phyloP scores from a whole-genome alignment of 2,888 invertebrate genomes.

The Cinara cedri region DNA sequence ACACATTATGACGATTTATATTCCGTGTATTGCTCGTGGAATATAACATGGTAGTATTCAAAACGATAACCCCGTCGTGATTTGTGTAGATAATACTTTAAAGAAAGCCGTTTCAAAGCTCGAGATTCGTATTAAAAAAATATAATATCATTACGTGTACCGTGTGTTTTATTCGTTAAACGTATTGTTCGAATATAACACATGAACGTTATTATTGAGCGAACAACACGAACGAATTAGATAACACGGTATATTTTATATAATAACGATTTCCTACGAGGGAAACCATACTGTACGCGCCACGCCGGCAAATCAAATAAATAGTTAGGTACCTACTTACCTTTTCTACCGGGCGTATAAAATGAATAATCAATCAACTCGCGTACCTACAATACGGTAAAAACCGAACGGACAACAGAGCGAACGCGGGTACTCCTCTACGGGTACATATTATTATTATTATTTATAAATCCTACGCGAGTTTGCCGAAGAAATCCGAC shows the following conservation, averaged over 20 bases:
- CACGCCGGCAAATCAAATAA: conserved; percentile 1
- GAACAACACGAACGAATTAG: conserved; percentile 3
- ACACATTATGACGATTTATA: no score
- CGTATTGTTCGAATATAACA: conserved; percentile 22
- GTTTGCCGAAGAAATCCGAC: no score
- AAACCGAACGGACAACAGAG: conserved; percentile 27
- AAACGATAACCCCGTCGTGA: no score
- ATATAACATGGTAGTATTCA: no score
- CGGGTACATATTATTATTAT: neutral
- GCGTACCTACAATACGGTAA: neutral
- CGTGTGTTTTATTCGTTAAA: conserved; percentile 12
- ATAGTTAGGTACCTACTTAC: no score
- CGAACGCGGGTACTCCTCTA: no score
- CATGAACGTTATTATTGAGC: neutral
- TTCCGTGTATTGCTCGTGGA: no score
- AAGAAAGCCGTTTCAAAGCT: no score
- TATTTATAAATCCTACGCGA: conserved; percentile 7
- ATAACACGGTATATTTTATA: conserved; percentile 5
- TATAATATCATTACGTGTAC: no score
- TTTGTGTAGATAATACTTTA: no score
- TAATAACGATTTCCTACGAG: conserved; percentile 23
- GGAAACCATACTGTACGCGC: neutral
- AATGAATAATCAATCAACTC: conserved; percentile 23
- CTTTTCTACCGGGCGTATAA: neutral
- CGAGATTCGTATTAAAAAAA: no score